phyloP scores from a whole-genome alignment of 2,888 invertebrate genomes.

The Agrotis exclamationis region DNA sequence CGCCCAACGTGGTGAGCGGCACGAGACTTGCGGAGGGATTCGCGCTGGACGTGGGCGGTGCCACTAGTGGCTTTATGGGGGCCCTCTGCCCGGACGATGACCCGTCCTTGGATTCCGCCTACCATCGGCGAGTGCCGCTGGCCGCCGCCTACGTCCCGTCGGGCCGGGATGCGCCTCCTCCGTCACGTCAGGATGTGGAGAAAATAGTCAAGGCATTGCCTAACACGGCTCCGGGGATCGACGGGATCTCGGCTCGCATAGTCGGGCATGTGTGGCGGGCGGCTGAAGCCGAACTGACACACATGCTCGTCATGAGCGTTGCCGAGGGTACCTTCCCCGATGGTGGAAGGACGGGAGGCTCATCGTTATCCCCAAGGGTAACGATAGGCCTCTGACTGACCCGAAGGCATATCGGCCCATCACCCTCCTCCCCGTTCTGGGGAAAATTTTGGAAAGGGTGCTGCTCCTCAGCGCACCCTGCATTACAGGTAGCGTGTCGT shows the following conservation, averaged over 20 bases:
- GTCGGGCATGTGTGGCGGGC: neutral
- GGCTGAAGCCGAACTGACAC: neutral
- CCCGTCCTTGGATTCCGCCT: conserved; percentile 27
- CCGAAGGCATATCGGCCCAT: neutral
- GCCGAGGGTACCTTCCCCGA: conserved; percentile 61
- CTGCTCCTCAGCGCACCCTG: conserved; percentile 54
- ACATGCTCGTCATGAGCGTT: neutral
- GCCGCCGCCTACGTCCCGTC: conserved; percentile 53
- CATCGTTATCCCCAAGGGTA: neutral
- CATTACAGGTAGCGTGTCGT: conserved; percentile 30
- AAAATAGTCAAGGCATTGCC: neutral
- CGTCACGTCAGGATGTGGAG: neutral
- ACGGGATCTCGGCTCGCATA: neutral
- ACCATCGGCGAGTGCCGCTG: conserved; percentile 57
- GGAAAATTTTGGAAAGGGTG: conserved; percentile 1
- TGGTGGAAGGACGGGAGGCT: conserved; percentile 54
- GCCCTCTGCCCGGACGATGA: conserved; percentile 69
- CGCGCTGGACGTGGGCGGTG: conserved; percentile 28
- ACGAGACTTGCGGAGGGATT: conserved; percentile 22
- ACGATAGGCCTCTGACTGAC: neutral
- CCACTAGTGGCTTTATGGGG: conserved; percentile 50
- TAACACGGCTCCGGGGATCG: neutral
- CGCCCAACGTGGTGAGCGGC: conserved; percentile 48
- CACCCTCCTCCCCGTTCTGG: neutral
- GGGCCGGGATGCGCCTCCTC: conserved; percentile 49